Conservation (phyloP, 2,888 invertebrate species). For the Rosalia funebris region DNA sequence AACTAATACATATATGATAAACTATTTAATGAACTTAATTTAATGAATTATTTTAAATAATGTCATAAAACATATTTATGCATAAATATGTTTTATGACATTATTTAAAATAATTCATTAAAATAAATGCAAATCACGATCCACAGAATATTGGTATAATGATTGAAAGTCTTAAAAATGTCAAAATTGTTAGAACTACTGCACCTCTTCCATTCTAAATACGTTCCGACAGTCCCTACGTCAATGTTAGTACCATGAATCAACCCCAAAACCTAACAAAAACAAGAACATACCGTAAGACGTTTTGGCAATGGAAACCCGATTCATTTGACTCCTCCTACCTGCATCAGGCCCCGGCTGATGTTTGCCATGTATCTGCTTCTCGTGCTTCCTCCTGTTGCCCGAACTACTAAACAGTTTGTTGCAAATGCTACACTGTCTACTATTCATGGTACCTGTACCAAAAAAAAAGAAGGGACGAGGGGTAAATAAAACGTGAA, state of each 20-base stretch:
- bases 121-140: no score
- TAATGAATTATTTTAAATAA: no score
- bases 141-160: no score
- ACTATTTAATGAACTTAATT: no score
- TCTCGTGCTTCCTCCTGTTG: slow-evolving; percentile 57
- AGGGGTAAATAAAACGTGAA: slow-evolving; percentile 34
- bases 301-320: slow-evolving; percentile 20
- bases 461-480: slow-evolving; percentile 28
- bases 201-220: no score
- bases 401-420: slow-evolving; percentile 54
- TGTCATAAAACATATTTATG: no score
- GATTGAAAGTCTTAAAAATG: no score
- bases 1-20: no score
- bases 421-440: slow-evolving; percentile 53
- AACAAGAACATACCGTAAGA: slow-evolving; percentile 17
- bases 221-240: not conserved
- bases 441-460: slow-evolving; percentile 31
- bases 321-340: slow-evolving; percentile 16
- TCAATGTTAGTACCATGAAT: not conserved
- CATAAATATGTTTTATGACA: no score
- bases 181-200: no score
- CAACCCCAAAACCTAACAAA: slow-evolving; percentile 1
- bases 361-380: slow-evolving; percentile 42
- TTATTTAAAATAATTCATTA: no score
- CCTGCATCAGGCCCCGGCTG: slow-evolving; percentile 23